Conservation (phyloP, 2,888 invertebrate genomes). For the Volucella zonaria region DNA sequence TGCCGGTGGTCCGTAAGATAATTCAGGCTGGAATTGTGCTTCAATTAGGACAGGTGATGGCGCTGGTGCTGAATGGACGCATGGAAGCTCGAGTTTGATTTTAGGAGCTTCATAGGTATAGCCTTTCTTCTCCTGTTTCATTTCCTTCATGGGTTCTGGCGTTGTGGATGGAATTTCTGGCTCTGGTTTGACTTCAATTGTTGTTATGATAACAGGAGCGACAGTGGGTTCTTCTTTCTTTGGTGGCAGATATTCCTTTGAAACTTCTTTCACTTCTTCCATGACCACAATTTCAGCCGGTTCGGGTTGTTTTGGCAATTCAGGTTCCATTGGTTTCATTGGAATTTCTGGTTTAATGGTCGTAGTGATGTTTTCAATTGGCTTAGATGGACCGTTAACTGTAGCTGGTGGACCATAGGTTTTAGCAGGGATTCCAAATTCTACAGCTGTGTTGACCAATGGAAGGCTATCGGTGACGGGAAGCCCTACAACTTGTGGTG, state of each 20-base stretch:
- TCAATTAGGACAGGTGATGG: too few species aligned
- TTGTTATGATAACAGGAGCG: not conserved
- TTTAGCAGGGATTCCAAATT: constrained; percentile 11
- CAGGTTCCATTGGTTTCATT: not conserved
- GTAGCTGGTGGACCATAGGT: not conserved
- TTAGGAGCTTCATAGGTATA: too few species aligned
- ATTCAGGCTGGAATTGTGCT: too few species aligned
- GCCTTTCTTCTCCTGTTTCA: too few species aligned
- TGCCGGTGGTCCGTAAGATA: too few species aligned
- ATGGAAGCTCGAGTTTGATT: too few species aligned
- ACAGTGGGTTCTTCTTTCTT: not conserved
- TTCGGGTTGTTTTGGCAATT: constrained; percentile 10
- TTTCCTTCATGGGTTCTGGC: not conserved
- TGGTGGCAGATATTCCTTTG: constrained; percentile 44
- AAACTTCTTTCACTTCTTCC: constrained; percentile 22
- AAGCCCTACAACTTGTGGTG: constrained; percentile 6
- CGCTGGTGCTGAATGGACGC: too few species aligned
- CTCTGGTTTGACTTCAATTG: not conserved
- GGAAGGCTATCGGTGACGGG: constrained; percentile 39
- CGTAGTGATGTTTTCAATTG: too few species aligned
- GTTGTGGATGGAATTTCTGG: not conserved
- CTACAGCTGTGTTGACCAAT: not conserved
- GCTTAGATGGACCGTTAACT: too few species aligned
- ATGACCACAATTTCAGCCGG: constrained; percentile 1
- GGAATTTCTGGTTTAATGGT: too few species aligned